Evolutionary conservation across 2,888 invertebrate species (phyloP), one percentile per base, ranked within the genome.

Genomic region (Dryococelus australis): DNA sequence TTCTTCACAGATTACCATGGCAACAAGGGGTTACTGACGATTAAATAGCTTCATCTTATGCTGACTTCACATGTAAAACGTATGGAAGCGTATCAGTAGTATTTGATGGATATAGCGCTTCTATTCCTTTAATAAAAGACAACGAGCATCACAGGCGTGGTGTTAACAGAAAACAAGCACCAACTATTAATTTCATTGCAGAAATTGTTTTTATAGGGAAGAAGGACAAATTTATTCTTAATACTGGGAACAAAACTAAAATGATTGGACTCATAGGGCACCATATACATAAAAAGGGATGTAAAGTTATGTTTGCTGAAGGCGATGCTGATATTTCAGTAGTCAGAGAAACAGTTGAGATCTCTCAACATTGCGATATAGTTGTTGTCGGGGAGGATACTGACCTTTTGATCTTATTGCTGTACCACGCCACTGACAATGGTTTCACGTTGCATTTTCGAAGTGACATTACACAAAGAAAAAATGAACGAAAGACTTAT

Each of bases 1-100:
- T 79, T 26, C 79, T 79, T 79, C 79, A 79, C 27, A 24, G 79
- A 79, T 27, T 79, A 79, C 9, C 79, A 26, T 79, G 79, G 79
- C 24, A 79, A 27, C 24, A 27, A 79, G 79, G 79, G 8, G 20
- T 26, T 24, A 79, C 79, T 79, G 9, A n/a, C n/a, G n/a, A n/a
- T n/a, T n/a, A n/a, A n/a, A n/a, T n/a, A n/a, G n/a, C n/a, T n/a
- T n/a, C n/a, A n/a, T n/a, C n/a, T n/a, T n/a, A n/a, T n/a, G n/a
- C n/a, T n/a, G n/a, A n/a, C n/a, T n/a, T n/a, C n/a, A 79, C 79
- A 26, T 27, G 27, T 79, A 27, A 79, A 79, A 26, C 6, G 47
- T 79, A 79, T 27, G 79, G 20, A 24, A 79, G 27, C 6, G 79
- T 27, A 24, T 26, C 79, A 79, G 79, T 79, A 10, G 79, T 79